A percentile compares a stretch with the other conserved stretches of the same genome.
Conservation (phyloP, 2,797 vertebrate species). For the Columba guinea region DNA sequence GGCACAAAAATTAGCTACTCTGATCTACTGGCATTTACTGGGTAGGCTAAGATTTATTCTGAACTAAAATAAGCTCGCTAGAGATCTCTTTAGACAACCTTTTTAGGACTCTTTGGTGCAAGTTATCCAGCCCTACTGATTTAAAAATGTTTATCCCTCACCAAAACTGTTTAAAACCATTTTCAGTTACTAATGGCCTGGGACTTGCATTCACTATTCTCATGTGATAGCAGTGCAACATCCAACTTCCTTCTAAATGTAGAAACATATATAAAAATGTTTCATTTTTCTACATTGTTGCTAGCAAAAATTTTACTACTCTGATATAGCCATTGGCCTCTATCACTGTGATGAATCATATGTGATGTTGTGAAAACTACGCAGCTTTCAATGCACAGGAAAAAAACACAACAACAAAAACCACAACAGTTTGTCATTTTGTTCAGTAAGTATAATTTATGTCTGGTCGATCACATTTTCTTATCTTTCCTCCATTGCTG, state of each 20-base stretch:
- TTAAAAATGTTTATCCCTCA: constrained; percentile 25
- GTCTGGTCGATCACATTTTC: neutral
- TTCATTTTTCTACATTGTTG: neutral
- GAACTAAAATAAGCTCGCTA: neutral
- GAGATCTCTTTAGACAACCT: neutral
- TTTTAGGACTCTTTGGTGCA: constrained; percentile 24
- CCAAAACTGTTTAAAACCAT: constrained; percentile 26
- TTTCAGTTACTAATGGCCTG: constrained; percentile 14
- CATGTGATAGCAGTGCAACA: neutral
- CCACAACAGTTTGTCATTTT: neutral
- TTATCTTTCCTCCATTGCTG: neutral
- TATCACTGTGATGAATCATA: neutral
- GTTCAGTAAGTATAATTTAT: neutral
- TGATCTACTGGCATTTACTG: constrained; percentile 13
- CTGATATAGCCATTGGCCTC: neutral
- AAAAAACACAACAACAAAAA: neutral
- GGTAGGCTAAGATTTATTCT: neutral
- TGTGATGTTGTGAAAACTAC: neutral
- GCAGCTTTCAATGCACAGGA: neutral
- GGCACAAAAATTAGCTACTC: neutral
- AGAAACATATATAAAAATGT: neutral
- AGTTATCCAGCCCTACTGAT: neutral
- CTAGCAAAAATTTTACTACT: neutral
- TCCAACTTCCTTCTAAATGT: neutral
- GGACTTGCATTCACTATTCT: neutral